phyloP scores from a whole-genome alignment of 1,140 invertebrate genomes.

The Luehdorfia chinensis region DNA sequence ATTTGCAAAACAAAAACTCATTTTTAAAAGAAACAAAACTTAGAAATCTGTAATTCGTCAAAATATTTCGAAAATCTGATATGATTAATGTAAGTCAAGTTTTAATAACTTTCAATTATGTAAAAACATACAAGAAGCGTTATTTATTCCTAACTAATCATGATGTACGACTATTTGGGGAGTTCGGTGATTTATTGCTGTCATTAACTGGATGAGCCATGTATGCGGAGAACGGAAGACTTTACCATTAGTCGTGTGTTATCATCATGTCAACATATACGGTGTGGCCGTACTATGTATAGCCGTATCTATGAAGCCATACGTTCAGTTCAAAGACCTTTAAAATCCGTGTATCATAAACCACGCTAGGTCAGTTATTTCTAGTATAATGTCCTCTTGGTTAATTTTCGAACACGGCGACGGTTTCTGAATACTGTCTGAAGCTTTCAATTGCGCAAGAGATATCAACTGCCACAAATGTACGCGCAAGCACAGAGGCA shows the following conservation, averaged over 20 bases:
- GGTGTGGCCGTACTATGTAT: not conserved
- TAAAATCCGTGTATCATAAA: not conserved
- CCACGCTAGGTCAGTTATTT: too few relatives aligned
- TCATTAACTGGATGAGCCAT: slow-evolving; percentile 15
- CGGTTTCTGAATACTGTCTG: too few relatives aligned
- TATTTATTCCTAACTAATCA: slow-evolving; percentile 26
- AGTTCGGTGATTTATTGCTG: slow-evolving; percentile 33
- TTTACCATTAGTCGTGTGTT: not conserved
- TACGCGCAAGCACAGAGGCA: too few relatives aligned
- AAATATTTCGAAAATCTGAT: too few relatives aligned
- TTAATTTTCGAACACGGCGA: too few relatives aligned
- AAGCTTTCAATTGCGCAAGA: too few relatives aligned
- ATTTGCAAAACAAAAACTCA: too few relatives aligned
- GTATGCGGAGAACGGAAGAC: slow-evolving; percentile 8
- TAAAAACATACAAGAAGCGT: slow-evolving; percentile 22
- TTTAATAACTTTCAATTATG: slow-evolving; percentile 26
- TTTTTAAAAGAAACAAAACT: too few relatives aligned
- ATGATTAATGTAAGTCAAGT: too few relatives aligned
- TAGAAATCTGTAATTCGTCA: too few relatives aligned
- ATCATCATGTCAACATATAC: not conserved
- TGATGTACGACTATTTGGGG: slow-evolving; percentile 33
- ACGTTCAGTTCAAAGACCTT: slow-evolving; percentile 2
- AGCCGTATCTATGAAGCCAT: slow-evolving; percentile 2
- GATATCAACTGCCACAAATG: too few relatives aligned
- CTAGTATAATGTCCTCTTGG: too few relatives aligned